These are phyloP conservation scores for Scelioninae gen. 1 DNA, from an alignment of 2,888 invertebrate species.

Conservation along the genomic window DNA sequence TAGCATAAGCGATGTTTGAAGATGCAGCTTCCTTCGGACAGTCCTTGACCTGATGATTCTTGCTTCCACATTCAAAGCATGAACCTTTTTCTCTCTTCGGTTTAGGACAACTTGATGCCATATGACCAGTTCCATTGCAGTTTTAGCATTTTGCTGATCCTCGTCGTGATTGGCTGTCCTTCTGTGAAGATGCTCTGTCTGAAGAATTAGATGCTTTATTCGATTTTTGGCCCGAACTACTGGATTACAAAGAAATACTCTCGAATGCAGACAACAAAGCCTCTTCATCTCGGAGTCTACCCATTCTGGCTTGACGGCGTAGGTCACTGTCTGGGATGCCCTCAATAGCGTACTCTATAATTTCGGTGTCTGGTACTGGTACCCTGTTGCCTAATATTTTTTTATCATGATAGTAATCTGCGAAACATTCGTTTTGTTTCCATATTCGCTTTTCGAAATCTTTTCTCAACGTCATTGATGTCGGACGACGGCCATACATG, in stretches of 20 bases:
- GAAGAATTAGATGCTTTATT: too few relatives aligned
- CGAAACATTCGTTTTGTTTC: conserved; percentile 56
- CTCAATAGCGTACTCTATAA: conserved; percentile 67
- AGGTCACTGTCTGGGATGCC: conserved; percentile 61
- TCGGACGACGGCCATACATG: conserved; percentile 64
- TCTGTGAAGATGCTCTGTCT: too few relatives aligned
- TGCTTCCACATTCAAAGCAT: conserved; percentile 25
- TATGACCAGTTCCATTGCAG: conserved; percentile 14
- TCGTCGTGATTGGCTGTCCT: not conserved
- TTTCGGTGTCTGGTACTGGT: conserved; percentile 57
- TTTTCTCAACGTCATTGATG: conserved; percentile 46
- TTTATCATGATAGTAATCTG: conserved; percentile 69
- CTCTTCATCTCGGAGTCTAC: conserved; percentile 34
- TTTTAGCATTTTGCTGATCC: not conserved
- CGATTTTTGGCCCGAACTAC: not conserved
- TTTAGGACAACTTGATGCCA: conserved; percentile 20
- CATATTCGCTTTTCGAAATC: conserved; percentile 68
- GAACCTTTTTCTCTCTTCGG: conserved; percentile 26
- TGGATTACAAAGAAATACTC: conserved; percentile 13
- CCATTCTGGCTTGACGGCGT: conserved; percentile 62
- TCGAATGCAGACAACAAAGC: conserved; percentile 34
- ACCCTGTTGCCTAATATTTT: conserved; percentile 66
- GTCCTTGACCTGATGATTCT: conserved; percentile 21
- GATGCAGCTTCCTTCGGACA: conserved; percentile 11
- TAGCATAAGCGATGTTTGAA: not conserved